phyloP scores from a whole-genome alignment of 1,140 invertebrate genomes.

The Gonatopus flavifemur region DNA sequence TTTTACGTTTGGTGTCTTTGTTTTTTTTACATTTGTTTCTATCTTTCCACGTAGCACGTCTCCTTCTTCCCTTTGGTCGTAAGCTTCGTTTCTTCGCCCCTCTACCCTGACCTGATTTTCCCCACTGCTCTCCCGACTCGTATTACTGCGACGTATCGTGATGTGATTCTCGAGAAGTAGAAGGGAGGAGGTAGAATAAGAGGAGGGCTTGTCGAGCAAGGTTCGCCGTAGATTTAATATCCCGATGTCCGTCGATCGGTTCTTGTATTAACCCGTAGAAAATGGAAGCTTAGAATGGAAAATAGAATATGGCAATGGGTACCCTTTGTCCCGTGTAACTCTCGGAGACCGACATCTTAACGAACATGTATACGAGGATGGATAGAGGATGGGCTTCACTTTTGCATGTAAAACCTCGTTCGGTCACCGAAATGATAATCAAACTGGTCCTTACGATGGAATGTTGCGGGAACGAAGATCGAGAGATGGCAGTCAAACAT shows the following conservation, averaged over 20 bases:
- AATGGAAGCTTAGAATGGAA: too few relatives aligned
- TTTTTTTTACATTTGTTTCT: constrained; percentile 17
- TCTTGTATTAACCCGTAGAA: constrained; percentile 32
- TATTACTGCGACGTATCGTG: constrained; percentile 42
- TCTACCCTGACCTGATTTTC: constrained; percentile 29
- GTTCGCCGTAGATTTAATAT: constrained; percentile 35
- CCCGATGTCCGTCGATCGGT: constrained; percentile 29
- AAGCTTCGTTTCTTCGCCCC: constrained; percentile 10
- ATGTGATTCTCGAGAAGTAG: constrained; percentile 13
- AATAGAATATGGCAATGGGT: too few relatives aligned
- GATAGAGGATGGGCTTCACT: too few relatives aligned
- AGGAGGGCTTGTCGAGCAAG: constrained; percentile 25
- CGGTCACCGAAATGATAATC: too few relatives aligned
- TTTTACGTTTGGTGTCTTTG: constrained; percentile 3
- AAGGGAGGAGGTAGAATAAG: constrained; percentile 2
- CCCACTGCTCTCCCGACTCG: constrained; percentile 10
- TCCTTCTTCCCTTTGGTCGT: constrained; percentile 3
- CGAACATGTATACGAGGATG: too few relatives aligned
- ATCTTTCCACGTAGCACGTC: constrained; percentile 1
- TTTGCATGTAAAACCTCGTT: too few relatives aligned
- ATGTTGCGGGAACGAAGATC: too few relatives aligned
- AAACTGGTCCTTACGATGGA: too few relatives aligned
- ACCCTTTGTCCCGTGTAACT: neutral
- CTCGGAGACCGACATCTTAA: neutral
- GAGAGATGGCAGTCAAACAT: too few relatives aligned